Percentiles rank a stretch among this genome's conserved stretches.
Conservation (phyloP, 1,140 invertebrate species). For the Apis mellifera region Amel_HAv3.1 CM009937.2:11908001-11908500, state of each 20-base stretch:
- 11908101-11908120: constrained; percentile 8
- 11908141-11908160: constrained; percentile 5
- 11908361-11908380: neutral
- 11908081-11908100: constrained; percentile 64
- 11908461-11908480: neutral
- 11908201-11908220: neutral
- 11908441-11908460: constrained; percentile 8
- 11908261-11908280: neutral
- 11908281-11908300: neutral
- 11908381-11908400: neutral
- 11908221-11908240: constrained; percentile 26
- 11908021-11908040: constrained; percentile 24
- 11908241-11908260: constrained; percentile 26
- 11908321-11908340: constrained; percentile 5
- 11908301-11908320: constrained; percentile 25
- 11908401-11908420: constrained; percentile 2
- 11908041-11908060: constrained; percentile 53
- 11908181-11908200: neutral
- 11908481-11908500: constrained; percentile 7
- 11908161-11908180: neutral
- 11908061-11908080: constrained; percentile 60
- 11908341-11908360: constrained; percentile 3
- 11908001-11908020: constrained; percentile 49
- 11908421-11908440: constrained; percentile 11
- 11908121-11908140: too few relatives aligned